Conservation (phyloP, 2,797 vertebrate species). For the Vespertilio murinus region DNA sequence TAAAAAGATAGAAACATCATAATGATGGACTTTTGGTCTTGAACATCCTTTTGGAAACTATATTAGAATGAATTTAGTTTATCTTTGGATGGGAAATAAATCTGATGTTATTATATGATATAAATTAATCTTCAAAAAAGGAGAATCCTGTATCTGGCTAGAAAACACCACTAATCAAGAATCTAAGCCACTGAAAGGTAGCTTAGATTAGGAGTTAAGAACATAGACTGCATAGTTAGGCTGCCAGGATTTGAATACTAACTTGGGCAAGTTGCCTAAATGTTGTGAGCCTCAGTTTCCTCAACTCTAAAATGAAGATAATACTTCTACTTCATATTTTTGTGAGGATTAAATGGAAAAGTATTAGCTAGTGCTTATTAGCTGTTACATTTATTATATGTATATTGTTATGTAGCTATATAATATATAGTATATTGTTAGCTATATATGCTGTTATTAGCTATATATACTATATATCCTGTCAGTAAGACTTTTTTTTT, state of each 20-base stretch:
- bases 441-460: not conserved
- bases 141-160: not conserved
- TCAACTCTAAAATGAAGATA: not conserved
- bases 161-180: not conserved
- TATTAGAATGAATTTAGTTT: conserved; percentile 10
- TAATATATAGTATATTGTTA: not conserved
- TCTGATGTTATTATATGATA: not conserved
- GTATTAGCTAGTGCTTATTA: not conserved
- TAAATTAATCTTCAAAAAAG: conserved; percentile 28
- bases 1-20: not conserved
- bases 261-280: not conserved
- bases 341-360: conserved; percentile 12
- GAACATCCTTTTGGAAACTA: not conserved
- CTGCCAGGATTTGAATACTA: not conserved
- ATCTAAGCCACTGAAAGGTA: not conserved
- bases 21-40: not conserved
- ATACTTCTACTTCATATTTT: not conserved
- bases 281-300: conserved; percentile 2
- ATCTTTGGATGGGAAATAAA: not conserved
- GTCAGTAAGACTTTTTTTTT: not conserved
- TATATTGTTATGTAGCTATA: not conserved
- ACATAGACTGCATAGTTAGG: not conserved
- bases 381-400: not conserved
- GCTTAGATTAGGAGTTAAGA: not conserved
- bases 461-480: not conserved